Percentiles rank a stretch among this genome's conserved stretches.
These are phyloP conservation scores for Chrysocyon brachyurus DNA, from an alignment of 2,797 vertebrate genomes.

Conservation along the genomic window DNA sequence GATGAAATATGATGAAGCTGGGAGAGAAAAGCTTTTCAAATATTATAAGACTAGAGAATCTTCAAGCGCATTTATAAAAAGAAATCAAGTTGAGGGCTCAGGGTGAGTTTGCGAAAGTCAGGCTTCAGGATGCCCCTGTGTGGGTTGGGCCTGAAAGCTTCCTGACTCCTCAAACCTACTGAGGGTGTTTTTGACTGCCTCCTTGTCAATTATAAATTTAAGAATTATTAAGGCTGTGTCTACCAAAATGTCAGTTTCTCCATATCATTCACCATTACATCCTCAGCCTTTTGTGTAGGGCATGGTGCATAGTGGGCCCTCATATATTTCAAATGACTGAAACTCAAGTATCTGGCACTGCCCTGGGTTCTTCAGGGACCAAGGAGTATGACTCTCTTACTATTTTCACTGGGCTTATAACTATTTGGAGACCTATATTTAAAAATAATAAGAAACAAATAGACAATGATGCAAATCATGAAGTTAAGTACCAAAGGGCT, in stretches of 20 bases:
- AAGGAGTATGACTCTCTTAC: neutral
- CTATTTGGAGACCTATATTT: neutral
- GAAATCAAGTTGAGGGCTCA: neutral
- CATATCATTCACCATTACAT: neutral
- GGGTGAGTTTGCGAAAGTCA: neutral
- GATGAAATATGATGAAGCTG: slow-evolving; percentile 82
- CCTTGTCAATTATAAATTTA: slow-evolving; percentile 1
- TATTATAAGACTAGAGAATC: slow-evolving; percentile 60
- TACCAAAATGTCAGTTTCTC: neutral
- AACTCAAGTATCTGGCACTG: neutral
- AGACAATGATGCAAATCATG: neutral
- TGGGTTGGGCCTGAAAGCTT: neutral
- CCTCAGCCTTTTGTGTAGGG: neutral
- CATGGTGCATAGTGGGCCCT: neutral
- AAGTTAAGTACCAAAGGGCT: neutral
- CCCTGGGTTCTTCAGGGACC: neutral
- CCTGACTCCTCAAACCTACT: neutral
- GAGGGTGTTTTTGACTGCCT: neutral
- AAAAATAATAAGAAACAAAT: slow-evolving; percentile 25
- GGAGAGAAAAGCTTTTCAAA: slow-evolving; percentile 79
- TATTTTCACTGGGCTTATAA: neutral
- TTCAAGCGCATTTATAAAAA: slow-evolving; percentile 59
- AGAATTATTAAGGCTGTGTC: neutral
- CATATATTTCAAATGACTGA: neutral
- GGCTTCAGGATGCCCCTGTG: neutral